Evolutionary conservation across 2,797 vertebrate species (phyloP), one percentile per base, ranked within the genome.

Genomic region (Chlorospingus semifuscus): DNA sequence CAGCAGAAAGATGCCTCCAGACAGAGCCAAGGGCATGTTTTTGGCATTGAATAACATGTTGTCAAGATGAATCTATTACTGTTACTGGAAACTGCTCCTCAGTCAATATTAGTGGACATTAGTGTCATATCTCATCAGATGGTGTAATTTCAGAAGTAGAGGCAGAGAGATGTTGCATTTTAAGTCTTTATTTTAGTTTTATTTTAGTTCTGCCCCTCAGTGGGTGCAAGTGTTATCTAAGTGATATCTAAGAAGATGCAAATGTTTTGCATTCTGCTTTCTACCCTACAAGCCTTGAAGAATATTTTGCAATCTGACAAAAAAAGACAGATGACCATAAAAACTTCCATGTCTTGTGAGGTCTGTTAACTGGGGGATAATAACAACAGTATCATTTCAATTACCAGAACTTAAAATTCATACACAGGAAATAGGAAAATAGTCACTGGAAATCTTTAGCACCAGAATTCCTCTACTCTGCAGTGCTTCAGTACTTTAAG

Each of bases 1-100:
- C 50, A 81, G 36, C 53, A 87, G 57, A 81, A 92, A 63, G 59
- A 32, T 72, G n/a, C 41, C 37, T 65, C 26, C 52, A 86, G 52
- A 66, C 3, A 89, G 37, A 87, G 72, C 57, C 68, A 61, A 64
- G 50, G 72, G 66, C 46, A 79, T 79, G 27, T 56, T 86, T 95
- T 91, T 83, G 79, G 60, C 87, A 66, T 23, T 86, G 89, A 92
- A 76, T 86, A 94, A 68, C 50, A 46, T 24, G 55, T 76, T 95
- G 90, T 89, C 92, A 92, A 74, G 76, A 89, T 74, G 14, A 79
- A 93, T 93, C 52, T 84, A 80, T 83, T 89, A 46, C 29, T 71
- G 50, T 76, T 74, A 75, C 75, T 71, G 42, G 66, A 90, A 96
- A 72, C 27, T 39, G 12, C 30, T 94, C 57, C 68, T 88, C 66